Evolutionary conservation across 2,113 vertebrate genomes (phyloP), one percentile per base, ranked within the genome.

Genomic region (Caranx melampygus): DNA sequence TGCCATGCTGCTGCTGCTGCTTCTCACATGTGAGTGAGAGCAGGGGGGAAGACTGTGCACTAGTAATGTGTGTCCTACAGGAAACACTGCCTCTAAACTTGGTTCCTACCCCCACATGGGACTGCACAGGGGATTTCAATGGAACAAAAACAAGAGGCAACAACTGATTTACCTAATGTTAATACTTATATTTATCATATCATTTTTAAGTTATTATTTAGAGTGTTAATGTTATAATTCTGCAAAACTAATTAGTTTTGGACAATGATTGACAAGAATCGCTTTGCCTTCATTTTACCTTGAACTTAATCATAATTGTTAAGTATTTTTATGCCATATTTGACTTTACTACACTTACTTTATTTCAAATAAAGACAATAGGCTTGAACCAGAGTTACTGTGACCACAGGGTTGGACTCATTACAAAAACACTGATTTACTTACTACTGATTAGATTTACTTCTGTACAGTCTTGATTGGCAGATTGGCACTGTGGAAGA

Each of bases 31-130:
- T 62, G 72, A 67, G 63, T 62, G 72, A 67, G 63, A 44, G 65
- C 18, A 45, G 42, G 47, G 6, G 45, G 45, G 26, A 33, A 49
- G 51, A 12, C 6, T 16, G 87, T 72, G 84, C 79, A 73, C 42
- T 20, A 49, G 7, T 42, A 4, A 61, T 52, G 33, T 47, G 5
- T 8, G 75, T 84, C 90, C 87, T 26, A 70, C 75, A 6, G 75
- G 65, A 84, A 91, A 80, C 85, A 71, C 72, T 11, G 16, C 3
- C 26, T 11, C 7, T 34, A 42, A 72, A 5, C 58, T 82, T 60
- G 40, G 91, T 93, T 93, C 92, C 92, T 83, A 77, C 86, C 81
- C 14, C 60, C 12, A 72, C 47, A 60, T 26, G 67, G 3, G 11
- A 42, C 40, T 12, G n/a, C 42, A 62, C 42, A 26, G 1, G 45